A percentile compares a stretch with the other conserved stretches of the same genome.
Evolutionary conservation across 2,888 invertebrate species (phyloP).

Genomic region (Nephrotoma flavescens): DNA sequence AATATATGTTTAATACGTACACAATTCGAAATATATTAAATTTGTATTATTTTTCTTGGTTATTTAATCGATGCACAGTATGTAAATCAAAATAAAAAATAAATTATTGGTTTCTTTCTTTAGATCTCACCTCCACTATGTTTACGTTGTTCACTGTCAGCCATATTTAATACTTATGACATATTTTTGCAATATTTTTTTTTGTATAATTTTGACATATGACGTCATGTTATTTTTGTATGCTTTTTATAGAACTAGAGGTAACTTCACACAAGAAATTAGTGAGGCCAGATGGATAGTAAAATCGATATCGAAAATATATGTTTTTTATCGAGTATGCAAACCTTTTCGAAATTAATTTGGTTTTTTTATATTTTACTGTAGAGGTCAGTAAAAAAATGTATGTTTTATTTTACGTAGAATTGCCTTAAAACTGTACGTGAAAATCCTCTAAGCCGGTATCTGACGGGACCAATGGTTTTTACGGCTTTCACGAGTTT

Average conservation of each 20-base stretch:
- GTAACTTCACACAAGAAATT: background rate
- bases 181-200: constrained; percentile 1
- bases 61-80: background rate
- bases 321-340: background rate
- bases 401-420: background rate
- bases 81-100: background rate
- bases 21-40: background rate
- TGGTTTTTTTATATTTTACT: background rate
- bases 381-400: background rate
- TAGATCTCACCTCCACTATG: constrained; percentile 11
- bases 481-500: too few relatives aligned
- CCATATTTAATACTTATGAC: constrained; percentile 9
- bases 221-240: background rate
- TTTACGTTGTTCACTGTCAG: constrained; percentile 11
- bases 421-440: too few relatives aligned
- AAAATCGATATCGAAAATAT: background rate
- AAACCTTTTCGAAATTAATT: background rate
- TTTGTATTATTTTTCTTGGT: background rate
- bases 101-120: constrained; percentile 1
- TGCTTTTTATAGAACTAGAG: background rate
- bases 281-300: background rate
- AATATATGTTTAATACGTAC: background rate
- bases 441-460: too few relatives aligned
- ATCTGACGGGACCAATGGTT: too few relatives aligned
- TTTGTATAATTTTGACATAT: background rate